Evolutionary conservation across 2,888 invertebrate genomes (phyloP).

Genomic region (Erebia aethiops): DNA sequence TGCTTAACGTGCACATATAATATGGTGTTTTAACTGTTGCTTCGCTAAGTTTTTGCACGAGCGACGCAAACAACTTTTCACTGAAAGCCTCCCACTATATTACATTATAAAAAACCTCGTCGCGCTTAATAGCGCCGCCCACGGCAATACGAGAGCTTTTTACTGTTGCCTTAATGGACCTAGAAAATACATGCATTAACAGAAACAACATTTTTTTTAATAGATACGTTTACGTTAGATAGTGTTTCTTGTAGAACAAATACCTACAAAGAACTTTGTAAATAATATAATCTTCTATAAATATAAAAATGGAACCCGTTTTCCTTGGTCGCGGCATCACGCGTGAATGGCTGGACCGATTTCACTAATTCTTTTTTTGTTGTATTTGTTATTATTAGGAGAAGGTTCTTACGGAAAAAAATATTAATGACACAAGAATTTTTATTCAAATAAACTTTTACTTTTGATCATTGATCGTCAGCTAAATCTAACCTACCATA

Average conservation of each 20-base stretch:
- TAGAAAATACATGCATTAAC: slow-evolving; percentile 25
- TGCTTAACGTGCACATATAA: slow-evolving; percentile 1
- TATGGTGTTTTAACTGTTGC: slow-evolving; percentile 16
- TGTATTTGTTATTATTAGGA: no score
- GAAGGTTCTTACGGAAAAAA: no score
- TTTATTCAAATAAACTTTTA: no score
- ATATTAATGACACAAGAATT: no score
- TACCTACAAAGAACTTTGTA: background rate
- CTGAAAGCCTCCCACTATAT: slow-evolving; percentile 28
- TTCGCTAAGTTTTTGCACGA: slow-evolving; percentile 20
- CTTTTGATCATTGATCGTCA: no score
- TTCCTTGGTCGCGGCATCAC: no score
- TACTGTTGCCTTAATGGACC: slow-evolving; percentile 32
- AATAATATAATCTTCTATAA: background rate
- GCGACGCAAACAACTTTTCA: slow-evolving; percentile 18
- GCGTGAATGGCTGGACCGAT: no score
- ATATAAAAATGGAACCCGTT: no score
- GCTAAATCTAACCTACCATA: no score
- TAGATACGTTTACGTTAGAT: background rate
- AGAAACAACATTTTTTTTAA: slow-evolving; percentile 11
- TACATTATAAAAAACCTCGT: slow-evolving; percentile 28
- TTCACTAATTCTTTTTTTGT: no score
- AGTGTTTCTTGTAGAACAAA: background rate
- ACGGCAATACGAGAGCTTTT: slow-evolving; percentile 34
- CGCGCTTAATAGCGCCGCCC: slow-evolving; percentile 29